Conservation (phyloP, 2,888 invertebrate genomes). For the Cremastinae sp. region DNA sequence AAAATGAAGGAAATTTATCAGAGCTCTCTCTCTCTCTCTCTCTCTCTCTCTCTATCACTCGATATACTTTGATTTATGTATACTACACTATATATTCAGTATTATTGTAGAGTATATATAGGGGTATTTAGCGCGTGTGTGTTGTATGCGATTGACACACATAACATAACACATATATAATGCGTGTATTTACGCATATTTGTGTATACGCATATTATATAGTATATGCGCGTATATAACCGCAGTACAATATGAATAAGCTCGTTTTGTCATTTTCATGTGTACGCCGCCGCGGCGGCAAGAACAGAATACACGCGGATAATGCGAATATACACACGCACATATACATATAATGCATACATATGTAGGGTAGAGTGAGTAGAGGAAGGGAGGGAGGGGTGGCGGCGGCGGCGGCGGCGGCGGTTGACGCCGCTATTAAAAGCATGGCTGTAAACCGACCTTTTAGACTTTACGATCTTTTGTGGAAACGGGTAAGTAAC, state of each 20-base stretch:
- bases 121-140: too few species aligned
- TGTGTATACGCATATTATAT: too few species aligned
- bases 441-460: slow-evolving; percentile 74
- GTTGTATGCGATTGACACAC: too few species aligned
- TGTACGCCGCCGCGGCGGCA: too few species aligned
- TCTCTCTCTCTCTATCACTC: too few species aligned
- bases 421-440: slow-evolving; percentile 70
- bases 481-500: slow-evolving; percentile 71
- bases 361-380: slow-evolving; percentile 32
- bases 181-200: not conserved
- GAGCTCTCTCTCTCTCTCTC: too few species aligned
- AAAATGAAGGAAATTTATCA: too few species aligned
- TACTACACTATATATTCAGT: too few species aligned
- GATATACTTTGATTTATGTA: too few species aligned
- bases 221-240: too few species aligned
- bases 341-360: slow-evolving; percentile 37
- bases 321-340: slow-evolving; percentile 61
- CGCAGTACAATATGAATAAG: too few species aligned
- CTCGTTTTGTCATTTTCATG: slow-evolving; percentile 60
- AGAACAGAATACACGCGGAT: slow-evolving; percentile 56
- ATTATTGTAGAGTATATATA: too few species aligned
- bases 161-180: slow-evolving; percentile 4
- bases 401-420: slow-evolving; percentile 1
- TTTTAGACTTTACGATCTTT: slow-evolving; percentile 77
- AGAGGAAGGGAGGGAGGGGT: not conserved